phyloP scores from a whole-genome alignment of 2,797 vertebrate genomes.

The Carduelis carduelis region DNA sequence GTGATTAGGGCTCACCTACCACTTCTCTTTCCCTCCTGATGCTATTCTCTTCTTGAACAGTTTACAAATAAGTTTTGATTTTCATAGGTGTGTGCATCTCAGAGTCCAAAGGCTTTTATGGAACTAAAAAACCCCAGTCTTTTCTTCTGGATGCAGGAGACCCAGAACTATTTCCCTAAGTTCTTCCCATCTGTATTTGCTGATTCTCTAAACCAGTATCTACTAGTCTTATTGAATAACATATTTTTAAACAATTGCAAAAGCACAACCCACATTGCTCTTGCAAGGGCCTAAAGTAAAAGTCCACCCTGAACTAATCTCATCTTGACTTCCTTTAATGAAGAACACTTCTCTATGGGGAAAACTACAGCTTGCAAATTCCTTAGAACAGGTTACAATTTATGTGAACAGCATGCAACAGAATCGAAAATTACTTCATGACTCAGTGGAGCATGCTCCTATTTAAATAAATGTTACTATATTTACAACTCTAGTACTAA shows the following conservation, averaged over 20 bases:
- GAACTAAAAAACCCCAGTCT: neutral
- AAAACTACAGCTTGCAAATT: neutral
- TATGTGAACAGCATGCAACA: neutral
- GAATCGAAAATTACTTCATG: neutral
- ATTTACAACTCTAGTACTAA: neutral
- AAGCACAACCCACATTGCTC: neutral
- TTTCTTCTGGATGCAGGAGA: neutral
- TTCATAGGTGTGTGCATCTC: neutral
- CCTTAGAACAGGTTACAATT: neutral
- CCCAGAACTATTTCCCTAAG: neutral
- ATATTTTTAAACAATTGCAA: neutral
- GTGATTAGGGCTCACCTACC: neutral
- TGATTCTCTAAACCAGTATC: neutral
- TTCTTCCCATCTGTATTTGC: neutral
- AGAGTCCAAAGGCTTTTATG: neutral
- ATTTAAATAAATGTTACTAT: neutral
- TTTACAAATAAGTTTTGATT: neutral
- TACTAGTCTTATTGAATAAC: neutral
- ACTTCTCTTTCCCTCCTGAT: neutral
- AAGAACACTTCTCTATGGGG: neutral
- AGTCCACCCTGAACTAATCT: neutral
- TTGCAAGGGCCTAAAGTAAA: neutral
- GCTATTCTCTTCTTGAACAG: neutral
- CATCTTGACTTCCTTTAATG: neutral
- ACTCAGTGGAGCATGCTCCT: neutral